Evolutionary conservation across 2,113 vertebrate genomes (phyloP).

Genomic region (Speoplatyrhinus poulsoni): DNA sequence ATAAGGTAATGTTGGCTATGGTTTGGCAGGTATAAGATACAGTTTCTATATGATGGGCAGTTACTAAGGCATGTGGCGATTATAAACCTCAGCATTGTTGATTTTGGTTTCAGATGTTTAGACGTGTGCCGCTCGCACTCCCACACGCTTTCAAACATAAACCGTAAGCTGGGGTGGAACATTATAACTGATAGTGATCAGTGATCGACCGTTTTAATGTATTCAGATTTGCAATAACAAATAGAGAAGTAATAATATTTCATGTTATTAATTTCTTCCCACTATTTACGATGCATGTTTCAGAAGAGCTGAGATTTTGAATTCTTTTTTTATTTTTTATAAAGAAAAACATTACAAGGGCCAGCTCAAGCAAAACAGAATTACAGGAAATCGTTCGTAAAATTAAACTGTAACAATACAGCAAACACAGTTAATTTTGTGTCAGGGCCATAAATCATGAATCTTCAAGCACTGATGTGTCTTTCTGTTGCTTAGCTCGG

Average conservation of each 20-base stretch:
- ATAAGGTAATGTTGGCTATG: no score
- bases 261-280: not conserved
- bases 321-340: conserved; percentile 28
- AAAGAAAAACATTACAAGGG: conserved; percentile 29
- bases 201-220: no score
- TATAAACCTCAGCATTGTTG: no score
- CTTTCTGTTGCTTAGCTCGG: conserved; percentile 45
- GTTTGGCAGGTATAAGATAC: no score
- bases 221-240: no score
- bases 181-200: no score
- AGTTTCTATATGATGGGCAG: no score
- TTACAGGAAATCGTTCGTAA: conserved; percentile 45
- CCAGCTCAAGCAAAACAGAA: conserved; percentile 31
- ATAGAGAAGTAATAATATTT: not conserved
- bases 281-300: conserved; percentile 26
- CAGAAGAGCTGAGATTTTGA: conserved; percentile 19
- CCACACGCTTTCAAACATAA: no score
- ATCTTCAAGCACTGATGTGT: conserved; percentile 25
- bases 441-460: conserved; percentile 41
- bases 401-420: conserved; percentile 50
- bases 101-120: no score
- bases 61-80: no score
- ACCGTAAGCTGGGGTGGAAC: no score
- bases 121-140: no score
- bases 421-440: conserved; percentile 54